Base-by-base conservation (phyloP, 2,797 vertebrate genomes). In the Trematomus bernacchii region DNA sequence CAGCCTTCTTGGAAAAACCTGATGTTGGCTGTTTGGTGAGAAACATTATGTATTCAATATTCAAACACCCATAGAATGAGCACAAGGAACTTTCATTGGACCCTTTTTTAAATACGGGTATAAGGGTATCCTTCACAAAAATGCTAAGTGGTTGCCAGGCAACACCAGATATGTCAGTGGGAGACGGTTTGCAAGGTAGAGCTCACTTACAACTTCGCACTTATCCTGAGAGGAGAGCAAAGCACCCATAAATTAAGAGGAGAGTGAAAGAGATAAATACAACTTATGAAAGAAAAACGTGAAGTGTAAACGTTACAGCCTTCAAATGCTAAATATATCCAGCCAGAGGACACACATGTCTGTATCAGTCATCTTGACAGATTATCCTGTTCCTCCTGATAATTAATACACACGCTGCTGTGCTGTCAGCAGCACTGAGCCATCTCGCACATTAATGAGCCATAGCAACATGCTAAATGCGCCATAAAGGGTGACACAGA, bases 111-210 rank as follows among this genome's bases (percentile, higher is more conserved):
- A 68, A 77, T 67, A 67, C 4, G 13, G 51, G 48, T 73, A 69
- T 76, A 66, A 69, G 74, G 73, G 72, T 82, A 90, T 85, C 83
- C 83, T 89, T 87, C 58, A 83, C 65, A 72, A 76, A 85, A 91
- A 89, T 77, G 78, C 79, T 77, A 54, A 83, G 67, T 84, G 69
- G 91, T 93, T 93, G 83, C 92, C 84, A 82, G 79, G 92, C 89
- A 93, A 93, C 91, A 84, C 58, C 82, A 80, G 72, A 80, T 61
- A 76, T 79, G 64, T 78, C 76, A 78, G 79, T 71, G 70, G 21
- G 69, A 90, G 78, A 81, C 2, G 1, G 52, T 88, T 85, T 80
- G 72, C 55, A 61, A 86, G 69, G 76, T 62, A 79, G 40, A 30
- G 18, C 53, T 77, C 66, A 58, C 59, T 80, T 79, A 79, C 66